These are phyloP conservation scores for Kuschelorhynchus macadamiae DNA, from an alignment of 2,888 invertebrate species.

Conservation along the genomic window DNA sequence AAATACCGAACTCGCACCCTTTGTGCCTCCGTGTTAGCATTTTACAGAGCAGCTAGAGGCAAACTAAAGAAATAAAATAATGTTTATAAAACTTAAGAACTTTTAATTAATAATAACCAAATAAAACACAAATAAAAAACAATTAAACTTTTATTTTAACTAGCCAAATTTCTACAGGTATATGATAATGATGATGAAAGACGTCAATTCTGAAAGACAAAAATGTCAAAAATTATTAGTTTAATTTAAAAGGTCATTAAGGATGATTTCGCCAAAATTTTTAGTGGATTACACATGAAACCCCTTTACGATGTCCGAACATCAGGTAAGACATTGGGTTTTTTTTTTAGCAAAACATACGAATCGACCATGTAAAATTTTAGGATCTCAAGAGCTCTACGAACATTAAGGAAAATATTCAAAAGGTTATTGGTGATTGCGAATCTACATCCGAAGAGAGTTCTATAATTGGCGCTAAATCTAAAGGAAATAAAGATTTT, in stretches of 20 bases:
- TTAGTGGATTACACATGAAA: conserved; percentile 16
- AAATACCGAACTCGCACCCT: too few relatives aligned
- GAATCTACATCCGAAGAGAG: conserved; percentile 8
- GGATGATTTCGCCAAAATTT: conserved; percentile 30
- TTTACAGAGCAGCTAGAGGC: too few relatives aligned
- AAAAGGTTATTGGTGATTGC: conserved; percentile 12
- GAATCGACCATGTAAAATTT: neutral
- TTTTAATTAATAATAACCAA: too few relatives aligned
- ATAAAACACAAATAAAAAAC: too few relatives aligned
- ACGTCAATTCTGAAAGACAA: too few relatives aligned
- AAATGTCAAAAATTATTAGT: conserved; percentile 15
- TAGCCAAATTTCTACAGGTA: too few relatives aligned
- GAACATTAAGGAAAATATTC: conserved; percentile 15
- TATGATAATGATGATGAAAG: too few relatives aligned
- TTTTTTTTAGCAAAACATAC: neutral
- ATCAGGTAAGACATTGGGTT: conserved; percentile 9
- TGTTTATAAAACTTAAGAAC: too few relatives aligned
- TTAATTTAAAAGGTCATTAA: conserved; percentile 4
- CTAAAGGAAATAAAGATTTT: neutral
- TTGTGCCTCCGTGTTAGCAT: too few relatives aligned
- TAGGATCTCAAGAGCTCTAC: neutral
- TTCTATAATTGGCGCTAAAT: neutral
- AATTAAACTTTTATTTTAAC: too few relatives aligned
- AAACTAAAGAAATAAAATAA: too few relatives aligned
- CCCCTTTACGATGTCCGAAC: conserved; percentile 8